Percentiles rank a stretch among this genome's conserved stretches.
Evolutionary conservation across 1,140 invertebrate genomes (phyloP).

Genomic region (Zaprionus africanus): DNA sequence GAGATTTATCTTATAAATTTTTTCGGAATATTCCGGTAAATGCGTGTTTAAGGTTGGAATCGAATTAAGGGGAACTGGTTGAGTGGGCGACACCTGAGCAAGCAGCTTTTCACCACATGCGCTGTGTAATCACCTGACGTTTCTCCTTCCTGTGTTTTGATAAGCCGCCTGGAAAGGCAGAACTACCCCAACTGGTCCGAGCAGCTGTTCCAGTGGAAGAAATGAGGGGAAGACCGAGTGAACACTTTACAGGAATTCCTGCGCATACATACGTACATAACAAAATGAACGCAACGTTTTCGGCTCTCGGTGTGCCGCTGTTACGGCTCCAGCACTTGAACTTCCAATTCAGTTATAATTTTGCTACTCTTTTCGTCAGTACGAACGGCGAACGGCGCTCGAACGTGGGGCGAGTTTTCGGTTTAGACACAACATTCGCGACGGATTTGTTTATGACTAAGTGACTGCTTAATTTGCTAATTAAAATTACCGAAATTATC

Average conservation of each 20-base stretch:
- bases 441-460: conserved; percentile 52
- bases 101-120: conserved; percentile 33
- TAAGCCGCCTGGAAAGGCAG: conserved; percentile 2
- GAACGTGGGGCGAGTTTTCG: conserved; percentile 49
- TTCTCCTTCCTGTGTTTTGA: conserved; percentile 8
- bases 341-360: conserved; percentile 83
- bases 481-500: neutral
- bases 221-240: conserved; percentile 28
- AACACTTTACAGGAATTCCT: conserved; percentile 54
- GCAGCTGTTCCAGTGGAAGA: conserved; percentile 34
- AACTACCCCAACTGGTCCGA: conserved; percentile 12
- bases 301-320: conserved; percentile 51
- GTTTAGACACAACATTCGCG: conserved; percentile 35
- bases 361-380: conserved; percentile 75
- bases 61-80: neutral
- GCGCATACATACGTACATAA: conserved; percentile 51
- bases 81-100: neutral
- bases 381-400: conserved; percentile 58
- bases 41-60: neutral
- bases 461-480: conserved; percentile 7
- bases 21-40: neutral
- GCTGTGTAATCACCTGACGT: neutral
- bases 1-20: neutral
- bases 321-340: conserved; percentile 79
- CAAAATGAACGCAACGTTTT: conserved; percentile 62